These are phyloP conservation scores for Platycercus adscitus DNA, from an alignment of 2,113 vertebrate species.

Conservation along the genomic window DNA sequence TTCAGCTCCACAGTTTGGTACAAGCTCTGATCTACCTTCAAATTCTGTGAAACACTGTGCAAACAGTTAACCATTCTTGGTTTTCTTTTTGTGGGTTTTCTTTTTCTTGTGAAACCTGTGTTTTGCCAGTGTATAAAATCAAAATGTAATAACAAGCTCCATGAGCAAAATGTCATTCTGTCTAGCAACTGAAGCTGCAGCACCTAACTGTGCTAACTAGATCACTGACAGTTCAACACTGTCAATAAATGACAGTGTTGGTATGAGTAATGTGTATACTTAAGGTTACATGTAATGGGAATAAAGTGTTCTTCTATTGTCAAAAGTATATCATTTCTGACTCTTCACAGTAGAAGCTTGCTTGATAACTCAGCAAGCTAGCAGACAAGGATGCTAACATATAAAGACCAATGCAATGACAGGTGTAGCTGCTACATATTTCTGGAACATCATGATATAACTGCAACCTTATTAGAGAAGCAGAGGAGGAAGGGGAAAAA, in stretches of 20 bases:
- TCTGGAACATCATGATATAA: slow-evolving; percentile 9
- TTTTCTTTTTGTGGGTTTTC: background rate
- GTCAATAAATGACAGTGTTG: slow-evolving; percentile 61
- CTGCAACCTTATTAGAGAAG: background rate
- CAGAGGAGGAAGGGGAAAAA: background rate
- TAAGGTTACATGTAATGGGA: slow-evolving; percentile 47
- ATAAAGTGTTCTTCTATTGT: slow-evolving; percentile 49
- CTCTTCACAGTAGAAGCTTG: slow-evolving; percentile 22
- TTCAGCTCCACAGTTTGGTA: background rate
- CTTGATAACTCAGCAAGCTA: slow-evolving; percentile 40
- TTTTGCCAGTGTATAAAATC: slow-evolving; percentile 23
- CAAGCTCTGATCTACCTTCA: background rate
- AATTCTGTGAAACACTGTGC: background rate
- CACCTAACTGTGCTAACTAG: slow-evolving; percentile 51
- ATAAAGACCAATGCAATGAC: slow-evolving; percentile 13
- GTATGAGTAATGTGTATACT: slow-evolving; percentile 64
- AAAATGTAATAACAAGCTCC: slow-evolving; percentile 50
- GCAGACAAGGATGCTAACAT: background rate
- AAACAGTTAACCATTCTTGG: background rate
- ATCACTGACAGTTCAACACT: slow-evolving; percentile 26
- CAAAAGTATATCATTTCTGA: slow-evolving; percentile 50
- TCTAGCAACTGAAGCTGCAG: slow-evolving; percentile 33
- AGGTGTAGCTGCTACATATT: slow-evolving; percentile 1
- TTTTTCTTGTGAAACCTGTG: background rate
- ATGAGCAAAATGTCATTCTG: slow-evolving; percentile 39